Evolutionary conservation across 2,888 invertebrate genomes (phyloP).

Genomic region (Fabriciana adippe): DNA sequence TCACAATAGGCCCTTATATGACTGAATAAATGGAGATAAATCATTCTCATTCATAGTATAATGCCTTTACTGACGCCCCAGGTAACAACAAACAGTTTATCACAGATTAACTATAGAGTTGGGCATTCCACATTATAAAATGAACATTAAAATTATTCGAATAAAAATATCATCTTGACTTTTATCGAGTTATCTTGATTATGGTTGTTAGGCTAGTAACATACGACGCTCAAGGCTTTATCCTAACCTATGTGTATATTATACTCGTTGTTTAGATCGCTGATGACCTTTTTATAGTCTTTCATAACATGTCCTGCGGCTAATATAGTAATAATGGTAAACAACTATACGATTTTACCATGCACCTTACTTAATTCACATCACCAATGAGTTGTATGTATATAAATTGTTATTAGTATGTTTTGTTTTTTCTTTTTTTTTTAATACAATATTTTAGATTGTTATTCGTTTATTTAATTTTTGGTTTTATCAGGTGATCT

Average conservation of each 20-base stretch:
- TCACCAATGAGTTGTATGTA: too few species aligned
- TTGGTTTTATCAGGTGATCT: too few species aligned
- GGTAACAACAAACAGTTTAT: constrained; percentile 30
- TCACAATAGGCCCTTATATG: constrained; percentile 43
- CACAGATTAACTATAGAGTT: constrained; percentile 11
- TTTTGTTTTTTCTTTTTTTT: too few species aligned
- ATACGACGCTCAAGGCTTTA: constrained; percentile 16
- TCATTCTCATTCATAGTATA: constrained; percentile 51
- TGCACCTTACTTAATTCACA: neutral
- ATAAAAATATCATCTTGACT: constrained; percentile 3
- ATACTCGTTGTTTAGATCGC: constrained; percentile 16
- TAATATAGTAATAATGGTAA: constrained; percentile 1
- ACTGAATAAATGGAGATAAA: constrained; percentile 59
- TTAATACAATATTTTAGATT: too few species aligned
- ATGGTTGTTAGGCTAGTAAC: constrained; percentile 4
- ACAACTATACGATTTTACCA: constrained; percentile 1
- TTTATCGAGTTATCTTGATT: neutral
- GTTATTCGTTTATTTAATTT: too few species aligned
- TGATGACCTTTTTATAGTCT: constrained; percentile 17
- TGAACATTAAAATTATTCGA: neutral
- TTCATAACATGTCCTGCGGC: constrained; percentile 6
- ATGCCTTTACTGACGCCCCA: constrained; percentile 27
- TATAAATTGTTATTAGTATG: too few species aligned
- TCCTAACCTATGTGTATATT: constrained; percentile 5
- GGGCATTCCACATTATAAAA: neutral